Evolutionary conservation across 2,797 vertebrate genomes (phyloP).

Genomic region (Bufotes viridis): DNA sequence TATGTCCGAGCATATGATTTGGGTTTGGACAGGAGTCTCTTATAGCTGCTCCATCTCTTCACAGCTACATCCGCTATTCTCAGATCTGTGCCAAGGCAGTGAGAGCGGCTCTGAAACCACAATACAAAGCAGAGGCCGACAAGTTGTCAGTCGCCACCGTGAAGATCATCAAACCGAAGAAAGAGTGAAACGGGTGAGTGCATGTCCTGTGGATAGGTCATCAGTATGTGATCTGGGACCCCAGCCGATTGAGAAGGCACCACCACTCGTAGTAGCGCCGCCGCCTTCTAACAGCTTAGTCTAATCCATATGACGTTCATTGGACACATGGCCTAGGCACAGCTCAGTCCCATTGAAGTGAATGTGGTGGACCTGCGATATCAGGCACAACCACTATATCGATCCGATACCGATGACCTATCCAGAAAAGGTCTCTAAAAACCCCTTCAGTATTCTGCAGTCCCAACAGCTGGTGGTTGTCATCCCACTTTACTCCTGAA

Average conservation of each 20-base stretch:
- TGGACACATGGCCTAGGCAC: too few species aligned
- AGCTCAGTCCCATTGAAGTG: too few species aligned
- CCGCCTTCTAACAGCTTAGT: too few species aligned
- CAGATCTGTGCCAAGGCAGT: slow-evolving; percentile 89
- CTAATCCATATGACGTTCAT: too few species aligned
- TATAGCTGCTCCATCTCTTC: not conserved
- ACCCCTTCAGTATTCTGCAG: too few species aligned
- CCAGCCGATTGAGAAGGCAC: too few species aligned
- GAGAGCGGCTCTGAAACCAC: slow-evolving; percentile 86
- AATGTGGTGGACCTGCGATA: too few species aligned
- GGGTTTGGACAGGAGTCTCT: not conserved
- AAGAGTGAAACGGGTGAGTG: slow-evolving; percentile 63
- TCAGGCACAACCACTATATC: too few species aligned
- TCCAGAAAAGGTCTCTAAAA: too few species aligned
- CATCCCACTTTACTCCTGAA: not conserved
- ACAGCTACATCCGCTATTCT: slow-evolving; percentile 93
- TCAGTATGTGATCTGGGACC: too few species aligned
- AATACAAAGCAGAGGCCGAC: slow-evolving; percentile 78
- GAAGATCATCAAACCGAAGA: slow-evolving; percentile 78
- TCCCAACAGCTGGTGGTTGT: not conserved
- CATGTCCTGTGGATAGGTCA: not conserved
- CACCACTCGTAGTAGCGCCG: too few species aligned
- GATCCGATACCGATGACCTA: too few species aligned
- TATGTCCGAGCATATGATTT: not conserved
- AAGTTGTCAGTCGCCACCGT: slow-evolving; percentile 79